Evolutionary conservation across 2,113 vertebrate genomes (phyloP).

Genomic region (Tragelaphus scriptus): DNA sequence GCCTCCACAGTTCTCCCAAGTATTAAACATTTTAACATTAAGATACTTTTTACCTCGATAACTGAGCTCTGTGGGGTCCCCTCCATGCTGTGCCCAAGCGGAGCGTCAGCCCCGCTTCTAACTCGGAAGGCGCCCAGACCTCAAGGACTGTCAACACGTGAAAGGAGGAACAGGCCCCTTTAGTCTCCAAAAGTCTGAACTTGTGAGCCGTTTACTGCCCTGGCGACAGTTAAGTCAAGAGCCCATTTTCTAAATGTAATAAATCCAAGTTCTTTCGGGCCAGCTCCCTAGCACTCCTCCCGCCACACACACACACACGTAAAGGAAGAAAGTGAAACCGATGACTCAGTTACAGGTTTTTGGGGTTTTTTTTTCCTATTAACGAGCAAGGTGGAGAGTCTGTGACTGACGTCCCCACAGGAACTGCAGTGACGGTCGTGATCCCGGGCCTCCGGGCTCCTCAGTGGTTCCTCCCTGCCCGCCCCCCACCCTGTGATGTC

Average conservation of each 20-base stretch:
- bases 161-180: background rate
- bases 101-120: fast-evolving
- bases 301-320: fast-evolving
- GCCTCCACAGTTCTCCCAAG: no score
- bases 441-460: no score
- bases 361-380: background rate
- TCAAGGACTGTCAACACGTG: fast-evolving
- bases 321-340: background rate
- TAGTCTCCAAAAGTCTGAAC: no score
- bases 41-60: background rate
- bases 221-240: fast-evolving
- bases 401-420: background rate
- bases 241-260: background rate
- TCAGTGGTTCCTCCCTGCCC: no score
- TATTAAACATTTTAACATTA: background rate
- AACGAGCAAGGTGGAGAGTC: background rate
- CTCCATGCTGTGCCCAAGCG: background rate
- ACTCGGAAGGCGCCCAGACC: background rate
- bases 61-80: background rate
- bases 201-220: background rate
- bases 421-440: fast-evolving
- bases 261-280: background rate
- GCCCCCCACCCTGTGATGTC: background rate
- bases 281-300: background rate
- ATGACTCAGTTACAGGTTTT: background rate